These are phyloP conservation scores for Etheostoma spectabile DNA, from an alignment of 2,113 vertebrate species.

Conservation along the genomic window DNA sequence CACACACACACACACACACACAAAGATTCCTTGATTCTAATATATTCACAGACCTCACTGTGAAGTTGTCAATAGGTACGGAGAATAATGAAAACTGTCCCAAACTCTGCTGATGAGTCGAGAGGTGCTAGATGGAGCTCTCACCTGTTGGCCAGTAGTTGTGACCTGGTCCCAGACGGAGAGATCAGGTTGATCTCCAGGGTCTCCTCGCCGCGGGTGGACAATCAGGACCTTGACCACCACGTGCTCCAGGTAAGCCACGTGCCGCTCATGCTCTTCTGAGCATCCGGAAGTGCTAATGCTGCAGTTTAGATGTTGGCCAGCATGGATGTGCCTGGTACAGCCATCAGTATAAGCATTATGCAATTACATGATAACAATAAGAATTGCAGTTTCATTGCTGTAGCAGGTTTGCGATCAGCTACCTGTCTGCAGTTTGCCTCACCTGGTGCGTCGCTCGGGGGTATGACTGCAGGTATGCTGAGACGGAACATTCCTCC, in stretches of 20 bases:
- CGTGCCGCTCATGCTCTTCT: slow-evolving; percentile 83
- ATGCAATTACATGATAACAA: background rate
- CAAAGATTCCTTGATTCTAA: too few relatives aligned
- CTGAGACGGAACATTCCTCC: slow-evolving; percentile 89
- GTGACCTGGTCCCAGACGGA: slow-evolving; percentile 89
- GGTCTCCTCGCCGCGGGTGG: slow-evolving; percentile 91
- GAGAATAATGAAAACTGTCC: background rate
- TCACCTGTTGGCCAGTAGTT: slow-evolving; percentile 91
- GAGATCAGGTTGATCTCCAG: slow-evolving; percentile 92
- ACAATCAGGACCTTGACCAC: slow-evolving; percentile 87
- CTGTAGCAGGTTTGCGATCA: background rate
- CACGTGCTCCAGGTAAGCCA: slow-evolving; percentile 90
- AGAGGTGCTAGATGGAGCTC: background rate
- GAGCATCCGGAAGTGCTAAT: slow-evolving; percentile 85
- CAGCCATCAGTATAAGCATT: background rate
- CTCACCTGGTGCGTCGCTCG: slow-evolving; percentile 89
- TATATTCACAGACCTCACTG: background rate
- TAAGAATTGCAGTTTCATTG: background rate
- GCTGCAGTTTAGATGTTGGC: slow-evolving; percentile 85
- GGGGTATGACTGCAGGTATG: slow-evolving; percentile 85
- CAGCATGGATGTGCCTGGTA: slow-evolving; percentile 87
- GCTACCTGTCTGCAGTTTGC: background rate
- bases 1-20: too few relatives aligned
- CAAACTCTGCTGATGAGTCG: background rate
- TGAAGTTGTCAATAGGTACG: background rate